Conservation (phyloP, 1,140 invertebrate genomes). For the Chelonus insularis region DNA sequence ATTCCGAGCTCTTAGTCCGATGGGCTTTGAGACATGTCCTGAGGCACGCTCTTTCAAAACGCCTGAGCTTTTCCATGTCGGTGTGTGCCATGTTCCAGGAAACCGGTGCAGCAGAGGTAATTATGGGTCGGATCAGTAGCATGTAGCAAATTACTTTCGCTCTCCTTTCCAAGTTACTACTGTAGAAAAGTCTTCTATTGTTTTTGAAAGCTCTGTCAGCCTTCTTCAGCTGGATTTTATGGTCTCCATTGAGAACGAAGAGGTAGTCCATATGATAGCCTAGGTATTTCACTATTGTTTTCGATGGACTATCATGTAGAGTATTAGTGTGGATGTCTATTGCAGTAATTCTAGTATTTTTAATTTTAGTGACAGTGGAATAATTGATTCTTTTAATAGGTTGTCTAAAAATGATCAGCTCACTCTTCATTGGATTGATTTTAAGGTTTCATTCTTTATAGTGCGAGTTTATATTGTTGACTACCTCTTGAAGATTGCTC, state of each 20-base stretch:
- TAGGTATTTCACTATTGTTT: conserved; percentile 6
- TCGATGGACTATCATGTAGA: not conserved
- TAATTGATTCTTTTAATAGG: not conserved
- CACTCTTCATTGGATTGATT: not conserved
- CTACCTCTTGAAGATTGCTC: not conserved
- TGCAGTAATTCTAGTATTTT: not conserved
- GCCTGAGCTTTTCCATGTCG: not conserved
- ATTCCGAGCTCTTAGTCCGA: conserved; percentile 22
- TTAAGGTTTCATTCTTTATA: not conserved
- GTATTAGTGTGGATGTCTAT: not conserved
- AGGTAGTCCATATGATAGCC: conserved; percentile 1
- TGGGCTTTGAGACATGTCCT: conserved; percentile 10
- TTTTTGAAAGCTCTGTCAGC: conserved; percentile 1
- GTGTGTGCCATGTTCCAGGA: not conserved
- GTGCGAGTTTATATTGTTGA: not conserved
- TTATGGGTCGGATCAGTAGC: conserved; percentile 11
- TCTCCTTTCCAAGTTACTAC: not conserved
- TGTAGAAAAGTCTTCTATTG: conserved; percentile 11
- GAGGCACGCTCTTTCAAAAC: not conserved
- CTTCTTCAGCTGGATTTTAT: not conserved
- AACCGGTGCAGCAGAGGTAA: conserved; percentile 1
- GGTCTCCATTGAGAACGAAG: not conserved
- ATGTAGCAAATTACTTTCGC: conserved; percentile 17
- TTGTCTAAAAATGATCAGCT: not conserved
- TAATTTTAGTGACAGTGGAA: not conserved